Evolutionary conservation across 2,113 vertebrate genomes (phyloP), one percentile per base, ranked within the genome.

Genomic region (Isurus oxyrinchus): DNA sequence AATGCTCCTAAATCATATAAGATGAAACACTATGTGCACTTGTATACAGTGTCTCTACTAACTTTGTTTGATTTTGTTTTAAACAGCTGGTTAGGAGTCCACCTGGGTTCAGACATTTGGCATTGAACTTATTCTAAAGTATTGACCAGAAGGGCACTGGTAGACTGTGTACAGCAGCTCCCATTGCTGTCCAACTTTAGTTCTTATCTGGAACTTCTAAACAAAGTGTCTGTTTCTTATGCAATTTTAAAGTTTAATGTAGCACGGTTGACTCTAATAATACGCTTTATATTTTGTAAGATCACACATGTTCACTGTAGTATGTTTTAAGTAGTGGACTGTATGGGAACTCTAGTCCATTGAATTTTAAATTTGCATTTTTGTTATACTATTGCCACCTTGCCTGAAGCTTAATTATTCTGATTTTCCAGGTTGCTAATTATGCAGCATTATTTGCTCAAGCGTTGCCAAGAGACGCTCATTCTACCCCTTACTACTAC

Each of bases 401-500:
- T 95, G 40, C 35, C 40, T 95, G 35, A 72, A 19, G 23, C 44
- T 76, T 25, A 44, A 27, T 69, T 35, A 53, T 76, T 72, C 1
- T 95, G 44, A 31, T 44, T 96, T 96, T 96, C 16, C 97, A 99
- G 99, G 98, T 99, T 31, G 98, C 98, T 72, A 98, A 97, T 97
- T 99, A 99, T 76, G 98, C 99, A 2, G 97, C 98, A 0, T 97
- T 99, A 84, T 99, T 99, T 96, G 99, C 99, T 96, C 99, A 99
- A 96, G 98, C 99, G 0, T 98, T 99, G 95, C 99, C 99, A 10
- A 98, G 99, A 94, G 99, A 99, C 94, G 98, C 99, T 96, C 99
- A 99, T 97, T 99, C 99, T 16, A 99, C 99, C 19, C 99, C 99
- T 0, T 99, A 99, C 97, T 99, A 99, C 98, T 99, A 98, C 87